Base-by-base conservation (phyloP, 2,113 vertebrate genomes). In the Saguinus imperator region DNA sequence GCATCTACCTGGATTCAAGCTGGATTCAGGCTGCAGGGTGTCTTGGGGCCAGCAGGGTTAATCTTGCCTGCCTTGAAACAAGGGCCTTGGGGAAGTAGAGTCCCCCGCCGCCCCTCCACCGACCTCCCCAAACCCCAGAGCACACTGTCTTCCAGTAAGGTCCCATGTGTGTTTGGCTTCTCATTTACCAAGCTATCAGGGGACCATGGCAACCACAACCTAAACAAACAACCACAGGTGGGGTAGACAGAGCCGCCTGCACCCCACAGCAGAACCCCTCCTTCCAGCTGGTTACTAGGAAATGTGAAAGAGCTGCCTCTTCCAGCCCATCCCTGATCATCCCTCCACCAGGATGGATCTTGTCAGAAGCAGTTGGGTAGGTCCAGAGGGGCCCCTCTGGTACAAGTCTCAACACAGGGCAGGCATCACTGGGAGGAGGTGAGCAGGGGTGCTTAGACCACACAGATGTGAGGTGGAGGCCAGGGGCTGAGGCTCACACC, bases 191-290 rank as follows among this genome's bases (percentile, higher is more conserved):
- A 76, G 79, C 91, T 89, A 70, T 88, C 77, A 50, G 82, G 89
- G 52, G 52, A 83, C 96, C 92, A 95, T 96, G 94, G 87, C 2
- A 23, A 89, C n/a, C 27, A 45, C 23, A 66, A 50, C 61, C 43
- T 11, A 83, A 91, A 40, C n/a, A 89, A 93, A 90, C 89, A 89
- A 45, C 6, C 0, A 9, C 32, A 17, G 25, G 32, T 52, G 8
- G 13, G 5, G 5, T 43, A 70, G 27, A 87, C 5, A 5, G 40
- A 55, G 72, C 57, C 1, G 43, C 45, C n/a, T 8, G 16, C 8
- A 0, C 66, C n/a, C 8, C 72, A 29, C 58, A 50, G 29, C 35
- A 25, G 40, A 66, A 29, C 17, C 29, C n/a, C 43, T 73, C 87
- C 70, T 64, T n/a, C 35, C 35, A 43, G 58, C 57, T 0, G 0